phyloP scores from a whole-genome alignment of 2,113 vertebrate species.

The Pyrgilauda ruficollis region DNA sequence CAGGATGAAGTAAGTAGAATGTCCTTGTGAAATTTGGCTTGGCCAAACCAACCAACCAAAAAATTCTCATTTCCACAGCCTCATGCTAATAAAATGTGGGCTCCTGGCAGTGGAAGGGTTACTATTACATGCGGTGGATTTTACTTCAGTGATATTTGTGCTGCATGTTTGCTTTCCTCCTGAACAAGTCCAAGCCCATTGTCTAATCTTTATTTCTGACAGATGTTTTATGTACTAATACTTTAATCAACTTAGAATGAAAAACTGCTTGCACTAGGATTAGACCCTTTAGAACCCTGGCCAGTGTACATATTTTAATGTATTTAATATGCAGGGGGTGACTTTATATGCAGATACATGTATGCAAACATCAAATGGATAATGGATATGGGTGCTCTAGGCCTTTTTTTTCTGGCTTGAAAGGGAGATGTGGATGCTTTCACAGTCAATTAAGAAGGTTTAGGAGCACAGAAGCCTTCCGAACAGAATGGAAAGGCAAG shows the following conservation, averaged over 20 bases:
- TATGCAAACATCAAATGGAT: background rate
- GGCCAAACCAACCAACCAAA: background rate
- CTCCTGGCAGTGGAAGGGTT: constrained; percentile 12
- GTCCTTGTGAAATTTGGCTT: background rate
- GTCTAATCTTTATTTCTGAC: constrained; percentile 51
- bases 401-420: background rate
- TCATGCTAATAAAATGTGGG: background rate
- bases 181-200: constrained; percentile 6
- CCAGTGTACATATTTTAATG: background rate
- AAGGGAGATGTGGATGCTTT: background rate
- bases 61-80: background rate
- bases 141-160: background rate
- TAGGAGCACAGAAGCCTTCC: background rate
- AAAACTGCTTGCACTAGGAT: constrained; percentile 31
- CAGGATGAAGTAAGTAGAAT: background rate
- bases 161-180: constrained; percentile 26
- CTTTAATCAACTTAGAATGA: constrained; percentile 45
- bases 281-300: background rate
- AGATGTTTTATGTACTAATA: constrained; percentile 56
- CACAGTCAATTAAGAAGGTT: background rate
- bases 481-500: background rate
- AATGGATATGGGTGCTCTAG: background rate
- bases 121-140: background rate
- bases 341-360: background rate
- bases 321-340: background rate